Evolutionary conservation across 2,113 vertebrate genomes (phyloP), one percentile per base, ranked within the genome.

Genomic region (Pionites leucogaster): DNA sequence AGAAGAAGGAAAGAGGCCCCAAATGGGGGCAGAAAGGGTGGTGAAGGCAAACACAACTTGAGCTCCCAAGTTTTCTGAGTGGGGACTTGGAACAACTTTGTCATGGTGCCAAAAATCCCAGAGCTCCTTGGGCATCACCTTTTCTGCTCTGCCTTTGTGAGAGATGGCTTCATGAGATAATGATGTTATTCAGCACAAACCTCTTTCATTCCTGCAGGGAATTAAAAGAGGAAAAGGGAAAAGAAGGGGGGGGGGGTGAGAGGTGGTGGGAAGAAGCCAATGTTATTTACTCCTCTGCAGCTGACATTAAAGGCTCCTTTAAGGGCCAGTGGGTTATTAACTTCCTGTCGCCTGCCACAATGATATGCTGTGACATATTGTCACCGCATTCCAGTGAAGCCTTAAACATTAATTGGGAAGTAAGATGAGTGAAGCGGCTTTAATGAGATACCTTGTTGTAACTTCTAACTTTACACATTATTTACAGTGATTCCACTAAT

Each of bases 381-480:
- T 98, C 98, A 98, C 95, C 44, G 49, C 62, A 60, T 97, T 92
- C 94, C 81, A 96, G 94, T 50, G 92, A 96, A 96, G 97, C 97
- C 97, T 98, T 97, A 98, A 98, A 97, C 98, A 97, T 98, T 98
- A 98, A 98, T 98, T 98, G 98, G 98, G 96, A 98, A 98, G 97
- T 96, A 98, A 98, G 97, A 98, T 95, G 97, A 98, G 97, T 97
- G 82, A 98, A 97, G 97, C 92, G 24, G 80, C 96, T 98, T 98
- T 98, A 98, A 98, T 98, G 98, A 98, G 98, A 98, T 98, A 98
- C 98, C 98, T 97, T 98, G 98, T 98, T 98, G 98, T 98, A 98
- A 98, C 97, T 98, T 98, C 96, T 97, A 97, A 98, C 98, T 98
- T 96, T 97, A 95, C 96, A 97, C 95, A 97, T 98, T 98, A 98